Evolutionary conservation across 2,113 vertebrate species (phyloP).

Genomic region (Vanacampus margaritifer): DNA sequence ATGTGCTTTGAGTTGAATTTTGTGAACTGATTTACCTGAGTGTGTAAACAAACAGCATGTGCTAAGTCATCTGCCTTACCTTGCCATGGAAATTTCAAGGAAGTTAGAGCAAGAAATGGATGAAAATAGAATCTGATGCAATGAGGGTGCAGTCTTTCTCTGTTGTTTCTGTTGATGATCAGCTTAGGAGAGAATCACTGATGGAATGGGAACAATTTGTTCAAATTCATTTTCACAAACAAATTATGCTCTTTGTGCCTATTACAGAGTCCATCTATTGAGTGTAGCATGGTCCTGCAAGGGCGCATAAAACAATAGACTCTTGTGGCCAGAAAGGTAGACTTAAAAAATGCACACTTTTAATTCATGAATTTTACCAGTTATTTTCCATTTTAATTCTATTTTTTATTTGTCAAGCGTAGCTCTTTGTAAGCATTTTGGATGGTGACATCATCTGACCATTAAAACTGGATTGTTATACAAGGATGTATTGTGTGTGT

Average conservation of each 20-base stretch:
- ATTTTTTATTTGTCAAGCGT: constrained; percentile 24
- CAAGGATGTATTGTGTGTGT: constrained; percentile 26
- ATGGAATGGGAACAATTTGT: constrained; percentile 54
- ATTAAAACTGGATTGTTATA: constrained; percentile 44
- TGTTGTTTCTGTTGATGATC: constrained; percentile 13
- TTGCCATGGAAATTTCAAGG: constrained; percentile 8
- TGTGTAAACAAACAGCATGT: constrained; percentile 3
- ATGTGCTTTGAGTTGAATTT: constrained; percentile 1
- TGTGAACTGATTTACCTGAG: not conserved
- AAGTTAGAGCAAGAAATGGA: not conserved
- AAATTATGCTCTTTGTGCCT: constrained; percentile 30
- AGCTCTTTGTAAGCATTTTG: constrained; percentile 18
- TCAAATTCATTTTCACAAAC: constrained; percentile 27
- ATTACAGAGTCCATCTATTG: constrained; percentile 21
- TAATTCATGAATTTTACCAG: too few relatives aligned
- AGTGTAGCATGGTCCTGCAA: constrained; percentile 50
- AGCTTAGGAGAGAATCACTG: constrained; percentile 49
- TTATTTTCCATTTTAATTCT: not conserved
- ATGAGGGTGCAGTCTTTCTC: constrained; percentile 45
- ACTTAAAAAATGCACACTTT: not conserved
- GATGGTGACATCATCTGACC: constrained; percentile 39
- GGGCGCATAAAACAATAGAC: constrained; percentile 28
- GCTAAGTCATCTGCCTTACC: constrained; percentile 10
- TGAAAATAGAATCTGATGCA: constrained; percentile 19
- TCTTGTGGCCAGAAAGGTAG: constrained; percentile 8